Base-by-base conservation (phyloP, 2,888 invertebrate species). In the Patella ulyssiponensis region DNA sequence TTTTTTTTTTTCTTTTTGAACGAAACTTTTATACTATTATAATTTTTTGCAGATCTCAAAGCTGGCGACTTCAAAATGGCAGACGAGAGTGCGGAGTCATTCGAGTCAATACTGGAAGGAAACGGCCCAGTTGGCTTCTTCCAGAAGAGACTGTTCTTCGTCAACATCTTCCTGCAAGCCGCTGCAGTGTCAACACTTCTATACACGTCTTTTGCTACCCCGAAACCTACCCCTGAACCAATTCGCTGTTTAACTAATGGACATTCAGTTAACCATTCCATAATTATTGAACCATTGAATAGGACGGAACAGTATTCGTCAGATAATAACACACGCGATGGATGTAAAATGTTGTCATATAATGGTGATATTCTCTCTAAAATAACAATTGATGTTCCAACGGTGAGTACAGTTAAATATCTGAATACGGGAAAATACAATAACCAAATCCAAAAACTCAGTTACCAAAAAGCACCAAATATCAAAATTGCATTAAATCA, bases 51-150 rank as follows among this genome's bases (percentile, higher is more conserved):
- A 44, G 44, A 9, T 44, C 44, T 44, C 44, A 44, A 44, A 44
- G 44, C 44, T 44, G 44, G 44, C 44, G 7, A 44, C 44, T 4
- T 3, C 20, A 64, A 20, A 20, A 64, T 64, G 64, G 20, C 64
- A 9, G 64, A 64, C 64, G 83, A 82, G 17, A 86, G 87, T 76
- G 85, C 88, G 0, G 84, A 81, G 52, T 83, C 85, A 11, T 86
- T 87, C 79, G 88, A 88, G 75, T 82, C 75, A 69, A 86, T 88
- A 75, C 79, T 86, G 15, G 82, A 82, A 56, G 84, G 85, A 77
- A 86, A 84, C 73, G 85, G 87, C 9, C 85, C 84, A 33, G 86
- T 88, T 73, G 88, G 88, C 53, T 84, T 84, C 75, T 88, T 85
- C 77, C 88, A 88, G 78, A 86, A 85, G 69, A 84, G 88, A n/a